phyloP scores from a whole-genome alignment of 2,888 invertebrate species.

The Unio delphinus region DNA sequence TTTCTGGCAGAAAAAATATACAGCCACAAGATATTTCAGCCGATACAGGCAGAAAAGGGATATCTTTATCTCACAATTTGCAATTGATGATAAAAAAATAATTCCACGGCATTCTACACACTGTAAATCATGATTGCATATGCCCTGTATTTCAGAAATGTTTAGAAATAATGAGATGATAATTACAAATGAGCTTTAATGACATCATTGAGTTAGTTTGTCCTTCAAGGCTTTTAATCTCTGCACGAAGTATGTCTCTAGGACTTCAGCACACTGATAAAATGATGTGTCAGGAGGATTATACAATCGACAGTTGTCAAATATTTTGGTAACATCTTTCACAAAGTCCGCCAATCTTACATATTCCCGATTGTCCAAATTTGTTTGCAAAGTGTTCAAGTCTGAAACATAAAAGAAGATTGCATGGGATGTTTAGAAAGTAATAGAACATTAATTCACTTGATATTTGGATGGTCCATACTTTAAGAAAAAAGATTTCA shows the following conservation, averaged over 20 bases:
- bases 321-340: conserved; percentile 97
- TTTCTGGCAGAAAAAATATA: too few species aligned
- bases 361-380: conserved; percentile 85
- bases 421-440: too few species aligned
- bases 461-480: too few species aligned
- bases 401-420: conserved; percentile 77
- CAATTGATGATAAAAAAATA: too few species aligned
- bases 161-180: not conserved
- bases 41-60: too few species aligned
- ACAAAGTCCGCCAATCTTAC: conserved; percentile 93
- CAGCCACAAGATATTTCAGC: too few species aligned
- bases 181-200: not conserved
- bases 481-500: too few species aligned
- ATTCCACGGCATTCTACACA: too few species aligned
- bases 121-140: too few species aligned
- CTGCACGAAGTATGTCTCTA: conserved; percentile 88
- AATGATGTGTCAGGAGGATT: conserved; percentile 96
- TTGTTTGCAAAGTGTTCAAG: conserved; percentile 88
- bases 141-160: not conserved
- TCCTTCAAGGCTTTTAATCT: conserved; percentile 61
- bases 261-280: conserved; percentile 94
- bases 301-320: conserved; percentile 98
- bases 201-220: conserved; percentile 26
- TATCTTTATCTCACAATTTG: too few species aligned
- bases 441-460: too few species aligned